Evolutionary conservation across 2,113 vertebrate species (phyloP).

Genomic region (Cavia aperea): DNA sequence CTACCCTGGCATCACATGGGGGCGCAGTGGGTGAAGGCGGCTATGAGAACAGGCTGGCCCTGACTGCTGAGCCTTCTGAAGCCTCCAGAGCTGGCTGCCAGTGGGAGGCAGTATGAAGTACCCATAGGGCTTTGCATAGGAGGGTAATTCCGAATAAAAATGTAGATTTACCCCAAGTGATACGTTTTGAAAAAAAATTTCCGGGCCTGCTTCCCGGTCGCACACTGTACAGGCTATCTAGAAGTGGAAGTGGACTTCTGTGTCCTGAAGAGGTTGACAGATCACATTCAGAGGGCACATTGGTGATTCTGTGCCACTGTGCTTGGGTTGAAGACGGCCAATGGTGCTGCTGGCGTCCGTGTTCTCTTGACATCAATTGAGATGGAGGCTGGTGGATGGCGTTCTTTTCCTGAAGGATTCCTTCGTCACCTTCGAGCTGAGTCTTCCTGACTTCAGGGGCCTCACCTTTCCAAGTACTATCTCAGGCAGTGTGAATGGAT

Average conservation of each 20-base stretch:
- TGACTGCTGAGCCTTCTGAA: background rate
- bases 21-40: fast-evolving
- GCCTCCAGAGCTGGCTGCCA: background rate
- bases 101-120: background rate
- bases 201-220: background rate
- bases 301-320: background rate
- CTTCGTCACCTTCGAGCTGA: background rate
- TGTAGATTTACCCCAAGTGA: background rate
- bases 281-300: background rate
- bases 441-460: background rate
- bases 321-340: background rate
- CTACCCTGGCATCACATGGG: background rate
- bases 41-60: fast-evolving
- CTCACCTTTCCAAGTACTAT: background rate
- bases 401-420: background rate
- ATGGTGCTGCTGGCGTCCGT: background rate
- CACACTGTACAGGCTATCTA: background rate
- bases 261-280: background rate
- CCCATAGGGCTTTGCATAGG: background rate
- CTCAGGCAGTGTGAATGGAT: too few species aligned
- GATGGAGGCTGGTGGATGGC: background rate
- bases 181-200: background rate
- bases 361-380: background rate
- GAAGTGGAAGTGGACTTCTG: background rate
- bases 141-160: background rate